Evolutionary conservation across 2,797 vertebrate genomes (phyloP), one percentile per base, ranked within the genome.

Genomic region (Neosalanx taihuensis): DNA sequence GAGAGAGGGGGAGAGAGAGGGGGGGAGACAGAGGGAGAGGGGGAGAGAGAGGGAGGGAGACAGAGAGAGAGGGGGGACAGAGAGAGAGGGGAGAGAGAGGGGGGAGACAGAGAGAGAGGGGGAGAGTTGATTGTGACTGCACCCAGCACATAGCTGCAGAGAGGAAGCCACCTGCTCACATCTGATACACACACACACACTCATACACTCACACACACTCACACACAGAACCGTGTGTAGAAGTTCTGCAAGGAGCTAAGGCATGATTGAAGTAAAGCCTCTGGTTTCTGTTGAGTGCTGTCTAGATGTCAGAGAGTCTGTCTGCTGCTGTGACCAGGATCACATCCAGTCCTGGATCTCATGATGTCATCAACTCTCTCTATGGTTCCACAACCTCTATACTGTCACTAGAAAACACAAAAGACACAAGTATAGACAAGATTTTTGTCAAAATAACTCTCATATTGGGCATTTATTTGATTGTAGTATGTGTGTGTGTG

Each of bases 21-120:
- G 33, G 80, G 69, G 64, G 76, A 79, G 77, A 83, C 80, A 81
- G 87, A 83, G 81, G 85, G 83, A 86, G 83, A 73, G 72, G 46
- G 13, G 46, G 56, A 72, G 64, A 65, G 62, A 75, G 73, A 80
- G 69, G 69, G 77, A 26, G 20, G 51, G 65, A 51, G 37, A 71
- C 3, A 41, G 64, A 66, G 65, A 75, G 74, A 79, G 67, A 72
- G 77, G 33, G 13, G n/a, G n/a, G n/a, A n/a, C n/a, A n/a, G n/a
- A n/a, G n/a, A n/a, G 6, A n/a, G 23, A 60, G 26, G 23, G 30
- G 59, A 13, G 10, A 15, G 7, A 94, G 96, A 97, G 96, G 95
- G 94, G 94, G 92, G n/a, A n/a, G n/a, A n/a, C n/a, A n/a, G n/a
- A n/a, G n/a, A n/a, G n/a, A n/a, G n/a, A n/a, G n/a, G n/a, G 94